Percentiles rank a stretch among this genome's conserved stretches.
phyloP scores from a whole-genome alignment of 2,113 vertebrate genomes.

The Microtus ochrogaster region DNA sequence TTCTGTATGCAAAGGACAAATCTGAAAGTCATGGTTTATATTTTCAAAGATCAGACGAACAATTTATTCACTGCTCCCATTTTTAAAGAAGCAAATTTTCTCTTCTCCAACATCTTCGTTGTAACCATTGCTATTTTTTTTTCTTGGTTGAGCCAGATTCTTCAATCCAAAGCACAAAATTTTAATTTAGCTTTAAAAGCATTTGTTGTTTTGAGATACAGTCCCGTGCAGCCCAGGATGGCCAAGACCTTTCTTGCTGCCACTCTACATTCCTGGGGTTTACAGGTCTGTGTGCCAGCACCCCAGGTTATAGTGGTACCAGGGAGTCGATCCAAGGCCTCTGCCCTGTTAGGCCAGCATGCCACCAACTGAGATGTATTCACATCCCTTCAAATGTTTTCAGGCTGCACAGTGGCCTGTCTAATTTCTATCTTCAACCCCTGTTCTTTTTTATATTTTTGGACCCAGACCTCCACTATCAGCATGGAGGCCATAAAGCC shows the following conservation, averaged over 20 bases:
- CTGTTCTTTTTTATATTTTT: not conserved
- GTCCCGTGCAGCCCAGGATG: no score
- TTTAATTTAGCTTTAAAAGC: not conserved
- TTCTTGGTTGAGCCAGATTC: not conserved
- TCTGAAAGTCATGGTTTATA: not conserved
- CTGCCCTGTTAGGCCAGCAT: not conserved
- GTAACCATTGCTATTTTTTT: not conserved
- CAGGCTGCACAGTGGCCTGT: not conserved
- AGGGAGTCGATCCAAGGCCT: not conserved
- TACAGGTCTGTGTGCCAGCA: not conserved
- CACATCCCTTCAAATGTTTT: not conserved
- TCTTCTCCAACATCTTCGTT: not conserved
- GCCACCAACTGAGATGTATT: not conserved
- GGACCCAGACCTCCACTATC: not conserved
- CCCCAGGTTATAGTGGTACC: not conserved
- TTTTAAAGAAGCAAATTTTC: not conserved
- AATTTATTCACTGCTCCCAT: not conserved
- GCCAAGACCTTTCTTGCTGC: not conserved
- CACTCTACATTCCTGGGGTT: not conserved
- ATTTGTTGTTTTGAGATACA: not conserved
- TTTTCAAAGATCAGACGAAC: constrained; percentile 21
- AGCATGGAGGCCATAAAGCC: not conserved
- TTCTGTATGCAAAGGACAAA: not conserved
- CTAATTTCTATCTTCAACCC: not conserved
- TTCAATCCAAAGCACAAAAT: not conserved